Base-by-base conservation (phyloP, 2,888 invertebrate species). In the Aradus depressus region DNA sequence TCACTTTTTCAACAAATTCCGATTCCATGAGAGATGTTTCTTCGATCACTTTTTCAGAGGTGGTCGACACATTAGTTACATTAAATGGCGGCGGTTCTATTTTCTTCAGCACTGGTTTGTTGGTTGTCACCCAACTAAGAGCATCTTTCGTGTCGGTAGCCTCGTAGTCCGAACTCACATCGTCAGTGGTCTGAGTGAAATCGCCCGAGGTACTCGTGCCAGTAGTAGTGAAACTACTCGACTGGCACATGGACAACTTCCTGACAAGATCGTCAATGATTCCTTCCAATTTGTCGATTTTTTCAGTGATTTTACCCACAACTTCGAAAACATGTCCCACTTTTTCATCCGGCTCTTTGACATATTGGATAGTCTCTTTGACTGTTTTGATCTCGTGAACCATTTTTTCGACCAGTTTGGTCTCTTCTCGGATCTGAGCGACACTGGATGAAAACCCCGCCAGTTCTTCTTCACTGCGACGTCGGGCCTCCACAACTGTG, bases 221-320 rank as follows among this genome's bases (percentile, higher is more conserved):
- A n/a, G n/a, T n/a, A n/a, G n/a, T n/a, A n/a, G n/a, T n/a, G n/a
- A n/a, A n/a, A n/a, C n/a, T n/a, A n/a, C n/a, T n/a, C n/a, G n/a
- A n/a, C n/a, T n/a, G n/a, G n/a, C n/a, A n/a, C n/a, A 28, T 21
- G 8, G 26, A 44, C 18, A 56, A 31, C 39, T 41, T 51, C 25
- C 51, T 49, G 10, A 54, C 54, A 12, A 56, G 39, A 26, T 51
- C 43, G 39, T 56, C 54, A 5, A 56, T 54, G 16, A 54, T 54
- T 32, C 34, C 47, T 45, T 56, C 56, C 4, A 56, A 44, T 10
- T 45, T 23, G 51, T 54, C 54, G 25, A 56, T 56, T 50, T 56
- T 56, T 19, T 54, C 44, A 16, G 54, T 56, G 25, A 56, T 54
- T 39, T 56, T 49, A 1, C 53, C 34, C 1, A 56, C 56, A 14